phyloP scores from a whole-genome alignment of 1,140 invertebrate species.

The Drosophila nigromelanica region DNA sequence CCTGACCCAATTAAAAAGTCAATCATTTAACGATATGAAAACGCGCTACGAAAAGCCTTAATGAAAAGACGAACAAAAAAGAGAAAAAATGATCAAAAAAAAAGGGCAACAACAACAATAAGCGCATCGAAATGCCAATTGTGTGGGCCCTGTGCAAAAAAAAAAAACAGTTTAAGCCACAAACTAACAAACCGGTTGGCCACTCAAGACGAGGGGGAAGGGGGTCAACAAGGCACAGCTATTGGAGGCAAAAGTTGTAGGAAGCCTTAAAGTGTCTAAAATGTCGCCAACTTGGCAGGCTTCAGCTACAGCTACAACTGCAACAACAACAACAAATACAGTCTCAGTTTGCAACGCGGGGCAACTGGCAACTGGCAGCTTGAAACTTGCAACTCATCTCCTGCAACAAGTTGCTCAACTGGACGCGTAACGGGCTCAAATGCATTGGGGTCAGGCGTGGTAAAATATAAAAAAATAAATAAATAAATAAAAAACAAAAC shows the following conservation, averaged over 20 bases:
- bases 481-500: conserved; percentile 15
- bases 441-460: conserved; percentile 39
- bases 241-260: conserved; percentile 39
- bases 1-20: conserved; percentile 68
- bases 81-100: conserved; percentile 21
- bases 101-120: conserved; percentile 42
- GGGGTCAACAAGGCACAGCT: background rate
- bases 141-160: conserved; percentile 17
- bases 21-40: conserved; percentile 39
- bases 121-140: conserved; percentile 8
- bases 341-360: conserved; percentile 39
- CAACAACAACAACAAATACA: conserved; percentile 4
- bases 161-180: conserved; percentile 28
- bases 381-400: conserved; percentile 14
- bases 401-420: conserved; percentile 50
- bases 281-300: conserved; percentile 78
- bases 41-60: conserved; percentile 7
- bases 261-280: conserved; percentile 74
- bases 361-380: conserved; percentile 31
- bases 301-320: conserved; percentile 4
- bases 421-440: conserved; percentile 39
- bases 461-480: background rate
- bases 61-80: conserved; percentile 28
- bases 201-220: background rate
- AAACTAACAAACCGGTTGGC: conserved; percentile 32